Percentiles rank a stretch among this genome's conserved stretches.
Evolutionary conservation across 1,140 invertebrate species (phyloP).

Genomic region (Drosophila azteca): DNA sequence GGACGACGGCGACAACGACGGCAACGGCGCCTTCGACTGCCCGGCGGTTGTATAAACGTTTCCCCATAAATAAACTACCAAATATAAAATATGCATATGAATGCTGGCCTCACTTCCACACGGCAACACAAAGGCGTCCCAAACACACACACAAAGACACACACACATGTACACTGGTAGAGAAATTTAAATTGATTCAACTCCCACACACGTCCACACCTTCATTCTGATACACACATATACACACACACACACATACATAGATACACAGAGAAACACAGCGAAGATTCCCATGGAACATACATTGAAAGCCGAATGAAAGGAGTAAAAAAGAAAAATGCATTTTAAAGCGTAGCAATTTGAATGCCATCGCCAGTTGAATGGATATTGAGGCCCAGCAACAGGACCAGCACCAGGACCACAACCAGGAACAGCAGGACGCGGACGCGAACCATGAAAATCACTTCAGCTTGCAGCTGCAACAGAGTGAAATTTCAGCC

Average conservation of each 20-base stretch:
- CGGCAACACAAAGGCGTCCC: constrained; percentile 16
- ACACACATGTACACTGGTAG: constrained; percentile 6
- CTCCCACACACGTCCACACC: background rate
- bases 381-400: too few relatives aligned
- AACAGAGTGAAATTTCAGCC: background rate
- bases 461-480: constrained; percentile 1
- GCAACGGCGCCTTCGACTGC: constrained; percentile 1
- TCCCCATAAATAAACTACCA: constrained; percentile 53
- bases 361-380: too few relatives aligned
- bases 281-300: too few relatives aligned
- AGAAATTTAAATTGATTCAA: constrained; percentile 55
- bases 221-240: background rate
- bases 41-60: constrained; percentile 40
- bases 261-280: background rate
- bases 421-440: too few relatives aligned
- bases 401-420: too few relatives aligned
- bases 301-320: too few relatives aligned
- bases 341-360: too few relatives aligned
- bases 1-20: too few relatives aligned
- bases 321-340: too few relatives aligned
- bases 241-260: constrained; percentile 11
- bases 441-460: background rate
- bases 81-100: constrained; percentile 60
- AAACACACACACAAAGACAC: too few relatives aligned
- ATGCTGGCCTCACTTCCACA: constrained; percentile 29